Conservation (phyloP, 2,797 vertebrate genomes). For the Sebastolobus altivelis region DNA sequence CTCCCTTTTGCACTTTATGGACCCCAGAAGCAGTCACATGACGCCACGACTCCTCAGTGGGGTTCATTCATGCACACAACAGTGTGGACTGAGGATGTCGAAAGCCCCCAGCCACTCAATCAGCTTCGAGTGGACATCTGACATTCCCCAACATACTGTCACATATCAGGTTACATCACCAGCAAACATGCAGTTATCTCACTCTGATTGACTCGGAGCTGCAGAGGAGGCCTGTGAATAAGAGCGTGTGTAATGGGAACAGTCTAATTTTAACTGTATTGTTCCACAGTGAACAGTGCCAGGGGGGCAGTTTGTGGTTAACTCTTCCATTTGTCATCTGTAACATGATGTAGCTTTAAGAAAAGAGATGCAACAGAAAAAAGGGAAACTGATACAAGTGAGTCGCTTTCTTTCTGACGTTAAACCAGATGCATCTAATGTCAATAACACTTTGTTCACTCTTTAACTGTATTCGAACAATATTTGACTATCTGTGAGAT, state of each 20-base stretch:
- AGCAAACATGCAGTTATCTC: constrained; percentile 72
- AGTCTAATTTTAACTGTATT: constrained; percentile 76
- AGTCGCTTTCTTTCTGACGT: constrained; percentile 4
- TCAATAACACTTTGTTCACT: background rate
- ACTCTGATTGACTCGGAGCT: constrained; percentile 35
- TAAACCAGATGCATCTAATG: background rate
- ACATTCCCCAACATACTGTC: constrained; percentile 82
- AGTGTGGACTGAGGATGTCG: constrained; percentile 38
- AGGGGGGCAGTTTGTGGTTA: constrained; percentile 16
- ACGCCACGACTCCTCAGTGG: constrained; percentile 14
- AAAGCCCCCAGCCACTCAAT: constrained; percentile 53
- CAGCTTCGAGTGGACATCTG: constrained; percentile 72
- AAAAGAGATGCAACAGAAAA: background rate
- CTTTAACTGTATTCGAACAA: background rate
- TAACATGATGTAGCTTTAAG: constrained; percentile 20
- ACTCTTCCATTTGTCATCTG: constrained; percentile 32
- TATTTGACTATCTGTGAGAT: constrained; percentile 1
- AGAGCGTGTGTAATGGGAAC: constrained; percentile 60
- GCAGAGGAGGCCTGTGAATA: constrained; percentile 56
- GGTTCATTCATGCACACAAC: constrained; percentile 44
- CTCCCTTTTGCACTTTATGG: constrained; percentile 3
- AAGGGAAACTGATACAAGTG: background rate
- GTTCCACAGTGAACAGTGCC: constrained; percentile 54
- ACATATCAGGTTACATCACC: constrained; percentile 81
- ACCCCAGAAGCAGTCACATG: constrained; percentile 26